These are phyloP conservation scores for Ictalurus punctatus DNA, from an alignment of 2,113 vertebrate genomes.

Conservation along the genomic window DNA sequence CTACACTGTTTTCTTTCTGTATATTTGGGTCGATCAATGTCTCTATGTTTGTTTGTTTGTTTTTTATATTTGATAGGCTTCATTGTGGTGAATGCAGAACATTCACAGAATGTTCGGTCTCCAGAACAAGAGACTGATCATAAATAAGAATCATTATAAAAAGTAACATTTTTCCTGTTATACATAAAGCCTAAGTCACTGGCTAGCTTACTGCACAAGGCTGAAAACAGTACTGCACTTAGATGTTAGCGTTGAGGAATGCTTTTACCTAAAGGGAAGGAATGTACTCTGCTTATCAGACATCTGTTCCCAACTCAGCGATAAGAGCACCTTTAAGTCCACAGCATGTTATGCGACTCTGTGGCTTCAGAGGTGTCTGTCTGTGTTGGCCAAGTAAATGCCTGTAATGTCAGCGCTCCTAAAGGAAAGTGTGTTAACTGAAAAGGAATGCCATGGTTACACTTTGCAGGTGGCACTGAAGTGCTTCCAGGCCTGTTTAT, in stretches of 20 bases:
- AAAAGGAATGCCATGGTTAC: slow-evolving; percentile 18
- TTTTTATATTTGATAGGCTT: not conserved
- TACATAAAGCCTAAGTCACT: not conserved
- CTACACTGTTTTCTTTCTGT: not conserved
- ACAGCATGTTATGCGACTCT: slow-evolving; percentile 35
- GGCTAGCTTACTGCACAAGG: not conserved
- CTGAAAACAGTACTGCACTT: not conserved
- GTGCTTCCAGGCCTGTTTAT: slow-evolving; percentile 22
- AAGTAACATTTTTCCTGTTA: not conserved
- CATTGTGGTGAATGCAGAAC: slow-evolving; percentile 6
- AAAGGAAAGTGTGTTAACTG: slow-evolving; percentile 34
- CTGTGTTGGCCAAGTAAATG: not conserved
- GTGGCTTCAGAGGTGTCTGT: not conserved
- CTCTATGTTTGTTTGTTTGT: not conserved
- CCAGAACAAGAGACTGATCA: not conserved
- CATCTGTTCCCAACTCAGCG: slow-evolving; percentile 26
- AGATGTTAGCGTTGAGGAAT: not conserved
- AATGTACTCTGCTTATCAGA: slow-evolving; percentile 52
- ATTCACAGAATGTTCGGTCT: not conserved
- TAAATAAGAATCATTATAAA: not conserved
- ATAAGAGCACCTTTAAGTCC: slow-evolving; percentile 36
- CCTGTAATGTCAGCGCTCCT: not conserved
- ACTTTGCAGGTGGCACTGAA: slow-evolving; percentile 9
- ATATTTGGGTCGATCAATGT: not conserved
- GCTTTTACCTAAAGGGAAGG: slow-evolving; percentile 28